Evolutionary conservation across 2,797 vertebrate genomes (phyloP).

Genomic region (Sciurus carolinensis): DNA sequence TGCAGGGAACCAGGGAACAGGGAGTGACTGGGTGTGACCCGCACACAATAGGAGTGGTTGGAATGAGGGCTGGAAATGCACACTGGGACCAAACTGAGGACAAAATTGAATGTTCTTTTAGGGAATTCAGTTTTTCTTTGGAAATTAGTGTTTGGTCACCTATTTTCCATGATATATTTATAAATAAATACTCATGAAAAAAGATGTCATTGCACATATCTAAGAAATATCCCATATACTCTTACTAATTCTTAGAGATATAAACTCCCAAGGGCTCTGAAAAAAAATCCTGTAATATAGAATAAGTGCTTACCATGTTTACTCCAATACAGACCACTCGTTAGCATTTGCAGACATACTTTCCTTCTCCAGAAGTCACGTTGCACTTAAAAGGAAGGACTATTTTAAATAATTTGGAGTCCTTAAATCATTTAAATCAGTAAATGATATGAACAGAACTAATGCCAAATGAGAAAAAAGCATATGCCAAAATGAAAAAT

Average conservation of each 20-base stretch:
- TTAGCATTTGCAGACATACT: neutral
- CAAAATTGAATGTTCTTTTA: neutral
- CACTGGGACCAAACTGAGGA: neutral
- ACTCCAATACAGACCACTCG: neutral
- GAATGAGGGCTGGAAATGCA: neutral
- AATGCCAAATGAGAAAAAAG: neutral
- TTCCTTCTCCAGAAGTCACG: neutral
- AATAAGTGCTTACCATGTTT: neutral
- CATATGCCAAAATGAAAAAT: neutral
- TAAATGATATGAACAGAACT: neutral
- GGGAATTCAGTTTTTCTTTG: neutral
- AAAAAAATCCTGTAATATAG: neutral
- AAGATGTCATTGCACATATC: neutral
- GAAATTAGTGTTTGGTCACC: neutral
- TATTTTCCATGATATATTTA: neutral
- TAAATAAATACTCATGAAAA: constrained; percentile 5
- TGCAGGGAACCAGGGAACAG: neutral
- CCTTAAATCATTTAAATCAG: constrained; percentile 24
- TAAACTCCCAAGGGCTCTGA: neutral
- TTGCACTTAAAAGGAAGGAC: neutral
- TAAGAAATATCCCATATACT: neutral
- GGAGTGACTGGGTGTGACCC: neutral
- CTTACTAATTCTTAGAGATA: neutral
- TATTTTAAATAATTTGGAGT: constrained; percentile 20
- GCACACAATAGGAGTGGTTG: neutral